A percentile compares a stretch with the other conserved stretches of the same genome.
Conservation (phyloP, 2,888 invertebrate genomes). For the Apodemia mormo region DNA sequence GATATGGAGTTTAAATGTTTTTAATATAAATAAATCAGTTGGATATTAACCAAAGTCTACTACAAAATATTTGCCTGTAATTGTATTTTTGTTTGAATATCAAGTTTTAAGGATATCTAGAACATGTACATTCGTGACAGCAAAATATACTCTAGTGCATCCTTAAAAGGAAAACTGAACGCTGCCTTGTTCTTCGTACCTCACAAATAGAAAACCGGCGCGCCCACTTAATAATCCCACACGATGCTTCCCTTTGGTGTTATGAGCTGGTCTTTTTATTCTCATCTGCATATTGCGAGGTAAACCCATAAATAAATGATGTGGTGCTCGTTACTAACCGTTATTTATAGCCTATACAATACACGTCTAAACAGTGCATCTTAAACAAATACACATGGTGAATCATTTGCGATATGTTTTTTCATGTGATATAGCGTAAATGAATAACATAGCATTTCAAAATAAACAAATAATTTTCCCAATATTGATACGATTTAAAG, state of each 20-base stretch:
- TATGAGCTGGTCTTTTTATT: constrained; percentile 18
- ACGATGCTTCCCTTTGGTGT: background rate
- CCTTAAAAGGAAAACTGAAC: constrained; percentile 5
- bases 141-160: constrained; percentile 1
- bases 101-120: no score
- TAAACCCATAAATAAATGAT: constrained; percentile 16
- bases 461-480: background rate
- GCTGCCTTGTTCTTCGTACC: background rate
- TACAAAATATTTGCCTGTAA: no score
- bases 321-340: constrained; percentile 9
- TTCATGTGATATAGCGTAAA: background rate
- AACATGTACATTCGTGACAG: background rate
- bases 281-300: constrained; percentile 22
- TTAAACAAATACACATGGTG: background rate
- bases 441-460: background rate
- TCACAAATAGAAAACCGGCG: constrained; percentile 20
- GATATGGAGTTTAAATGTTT: no score
- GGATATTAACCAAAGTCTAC: no score
- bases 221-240: constrained; percentile 21
- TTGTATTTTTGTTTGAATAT: no score
- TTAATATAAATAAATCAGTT: no score
- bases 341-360: background rate
- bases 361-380: background rate
- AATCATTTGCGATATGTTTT: background rate
- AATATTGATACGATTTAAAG: no score